Evolutionary conservation across 2,113 vertebrate species (phyloP).

Genomic region (Aepyceros melampus): DNA sequence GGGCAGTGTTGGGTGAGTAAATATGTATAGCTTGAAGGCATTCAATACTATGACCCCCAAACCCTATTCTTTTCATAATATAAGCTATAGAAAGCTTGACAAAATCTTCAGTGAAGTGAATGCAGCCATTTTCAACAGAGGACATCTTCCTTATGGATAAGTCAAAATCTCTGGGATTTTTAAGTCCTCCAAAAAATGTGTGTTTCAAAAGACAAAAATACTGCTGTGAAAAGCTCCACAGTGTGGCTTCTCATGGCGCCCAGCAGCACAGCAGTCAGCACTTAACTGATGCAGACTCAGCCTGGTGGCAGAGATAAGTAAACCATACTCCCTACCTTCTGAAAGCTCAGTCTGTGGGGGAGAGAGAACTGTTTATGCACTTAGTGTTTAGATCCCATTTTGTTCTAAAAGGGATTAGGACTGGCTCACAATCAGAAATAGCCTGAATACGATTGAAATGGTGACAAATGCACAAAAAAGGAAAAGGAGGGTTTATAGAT

Average conservation of each 20-base stretch:
- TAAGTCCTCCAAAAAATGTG: neutral
- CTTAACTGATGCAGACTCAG: neutral
- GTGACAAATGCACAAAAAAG: constrained; percentile 40
- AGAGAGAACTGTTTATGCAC: constrained; percentile 30
- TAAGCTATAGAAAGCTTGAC: neutral
- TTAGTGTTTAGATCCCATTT: constrained; percentile 30
- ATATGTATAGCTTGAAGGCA: neutral
- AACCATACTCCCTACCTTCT: neutral
- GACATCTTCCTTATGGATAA: neutral
- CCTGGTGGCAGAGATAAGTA: neutral
- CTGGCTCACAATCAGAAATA: constrained; percentile 50
- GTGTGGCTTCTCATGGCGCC: neutral
- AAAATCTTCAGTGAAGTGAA: neutral
- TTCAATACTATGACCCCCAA: neutral
- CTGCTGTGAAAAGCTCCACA: neutral
- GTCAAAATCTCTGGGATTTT: neutral
- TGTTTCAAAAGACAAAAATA: neutral
- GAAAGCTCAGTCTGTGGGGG: neutral
- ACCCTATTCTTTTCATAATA: neutral
- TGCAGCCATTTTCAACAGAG: neutral
- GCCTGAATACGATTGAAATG: constrained; percentile 19
- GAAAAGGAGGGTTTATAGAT: neutral
- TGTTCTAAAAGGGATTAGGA: constrained; percentile 44
- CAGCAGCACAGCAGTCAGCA: neutral
- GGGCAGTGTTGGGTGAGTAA: neutral